These are phyloP conservation scores for Byasa hedistus DNA, from an alignment of 2,888 invertebrate genomes.

Conservation along the genomic window DNA sequence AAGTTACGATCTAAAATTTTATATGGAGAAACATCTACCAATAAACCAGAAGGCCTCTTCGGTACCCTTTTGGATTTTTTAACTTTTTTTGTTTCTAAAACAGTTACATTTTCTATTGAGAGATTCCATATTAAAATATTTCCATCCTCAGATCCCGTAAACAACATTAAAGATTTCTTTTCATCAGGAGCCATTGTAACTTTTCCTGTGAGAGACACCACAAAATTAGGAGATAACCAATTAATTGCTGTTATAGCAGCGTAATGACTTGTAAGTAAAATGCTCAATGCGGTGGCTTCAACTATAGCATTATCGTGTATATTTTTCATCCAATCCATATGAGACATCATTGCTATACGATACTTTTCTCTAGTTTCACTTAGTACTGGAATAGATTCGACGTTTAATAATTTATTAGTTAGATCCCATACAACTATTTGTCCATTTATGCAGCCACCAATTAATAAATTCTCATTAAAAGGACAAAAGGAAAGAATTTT, in stretches of 20 bases:
- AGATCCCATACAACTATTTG: slow-evolving; percentile 87
- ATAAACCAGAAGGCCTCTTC: slow-evolving; percentile 79
- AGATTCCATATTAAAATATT: slow-evolving; percentile 86
- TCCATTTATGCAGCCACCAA: slow-evolving; percentile 87
- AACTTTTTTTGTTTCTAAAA: slow-evolving; percentile 57
- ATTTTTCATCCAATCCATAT: slow-evolving; percentile 85
- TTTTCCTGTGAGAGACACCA: slow-evolving; percentile 81
- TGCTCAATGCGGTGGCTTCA: slow-evolving; percentile 81
- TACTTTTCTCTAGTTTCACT: slow-evolving; percentile 83
- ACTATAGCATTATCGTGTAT: slow-evolving; percentile 80
- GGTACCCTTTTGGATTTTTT: slow-evolving; percentile 70
- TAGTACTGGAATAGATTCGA: slow-evolving; percentile 81
- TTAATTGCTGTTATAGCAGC: slow-evolving; percentile 82
- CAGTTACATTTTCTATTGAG: slow-evolving; percentile 66
- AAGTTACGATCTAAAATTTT: slow-evolving; percentile 81
- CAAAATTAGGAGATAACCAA: slow-evolving; percentile 84
- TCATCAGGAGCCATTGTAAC: slow-evolving; percentile 47
- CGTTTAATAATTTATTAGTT: slow-evolving; percentile 80
- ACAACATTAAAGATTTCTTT: slow-evolving; percentile 79
- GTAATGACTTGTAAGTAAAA: slow-evolving; percentile 81
- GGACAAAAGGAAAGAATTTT: slow-evolving; percentile 84
- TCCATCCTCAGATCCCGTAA: slow-evolving; percentile 84
- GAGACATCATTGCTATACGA: slow-evolving; percentile 79
- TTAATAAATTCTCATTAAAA: slow-evolving; percentile 82
- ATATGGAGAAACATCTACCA: slow-evolving; percentile 80